Base-by-base conservation (phyloP, 2,888 invertebrate species). In the Nomada flava region DNA sequence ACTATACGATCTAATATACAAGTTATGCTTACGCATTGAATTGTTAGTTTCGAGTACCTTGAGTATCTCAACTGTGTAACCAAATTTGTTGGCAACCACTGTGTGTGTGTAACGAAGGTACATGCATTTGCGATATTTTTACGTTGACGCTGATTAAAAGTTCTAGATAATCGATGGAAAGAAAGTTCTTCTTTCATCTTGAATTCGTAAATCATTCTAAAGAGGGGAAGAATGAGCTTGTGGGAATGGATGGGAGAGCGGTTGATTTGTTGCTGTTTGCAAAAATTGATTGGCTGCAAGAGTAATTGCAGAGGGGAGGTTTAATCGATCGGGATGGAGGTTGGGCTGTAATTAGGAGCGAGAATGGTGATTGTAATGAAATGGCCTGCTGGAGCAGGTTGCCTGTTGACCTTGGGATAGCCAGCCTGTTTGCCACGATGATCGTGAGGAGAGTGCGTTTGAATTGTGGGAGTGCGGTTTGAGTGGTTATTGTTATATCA, bases 181-280 rank as follows among this genome's bases (percentile, higher is more conserved):
- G 23, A 36, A 36, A 36, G 7, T 36, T 36, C 36, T 36, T 36
- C 36, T 36, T 36, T 36, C 7, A 36, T 36, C 7, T 36, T 36
- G 36, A 36, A 36, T 36, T 36, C 36, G 36, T 36, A 36, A 36
- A 36, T 36, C 36, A 36, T 36, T 47, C 47, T 2, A 47, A 47
- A 47, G 13, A 18, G 18, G 18, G 59, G 29, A 18, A 18, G 59
- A 29, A 1, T 29, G 4, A 23, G 18, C 9, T 55, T 20, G 23
- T 23, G 26, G 36, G 60, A 60, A 36, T 42, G 7, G 15, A 20
- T 67, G 52, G n/a, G 20, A 1, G 5, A 23, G 2, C 36, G 36
- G 50, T 50, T 65, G 52, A 65, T 52, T 65, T 52, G 65, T 68
- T 36, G 52, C 52, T 52, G 52, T 65, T 65, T 65, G 36, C 52